Conservation (phyloP, 92 coral and sea anemone genomes). For the Actinernus sp. region DNA sequence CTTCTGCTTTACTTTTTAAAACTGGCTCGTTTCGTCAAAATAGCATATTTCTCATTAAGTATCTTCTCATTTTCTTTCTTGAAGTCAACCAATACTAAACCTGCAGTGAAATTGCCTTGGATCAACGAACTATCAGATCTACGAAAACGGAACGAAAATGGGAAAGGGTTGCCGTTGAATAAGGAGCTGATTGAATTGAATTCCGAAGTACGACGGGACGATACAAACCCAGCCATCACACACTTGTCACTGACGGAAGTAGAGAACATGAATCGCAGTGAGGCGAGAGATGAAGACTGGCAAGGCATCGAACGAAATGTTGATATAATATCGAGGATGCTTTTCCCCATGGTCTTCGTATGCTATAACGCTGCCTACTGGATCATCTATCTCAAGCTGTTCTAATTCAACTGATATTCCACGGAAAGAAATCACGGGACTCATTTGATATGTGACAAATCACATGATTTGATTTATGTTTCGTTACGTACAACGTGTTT, state of each 20-base stretch:
- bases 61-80: too few species aligned
- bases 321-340: slow-evolving; percentile 3
- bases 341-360: slow-evolving; percentile 17
- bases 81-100: too few species aligned
- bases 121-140: slow-evolving; percentile 4
- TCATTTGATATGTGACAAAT: too few species aligned
- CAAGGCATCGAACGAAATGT: slow-evolving; percentile 10
- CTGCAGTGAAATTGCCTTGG: slow-evolving; percentile 1
- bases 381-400: slow-evolving; percentile 10
- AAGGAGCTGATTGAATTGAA: background rate
- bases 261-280: background rate
- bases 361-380: slow-evolving; percentile 25
- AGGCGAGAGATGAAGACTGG: background rate
- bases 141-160: slow-evolving; percentile 5
- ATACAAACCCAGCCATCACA: background rate
- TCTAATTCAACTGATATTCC: too few species aligned
- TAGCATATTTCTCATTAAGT: too few species aligned
- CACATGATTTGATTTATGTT: too few species aligned
- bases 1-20: too few species aligned
- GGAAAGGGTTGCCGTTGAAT: background rate
- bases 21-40: too few species aligned
- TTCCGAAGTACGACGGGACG: background rate
- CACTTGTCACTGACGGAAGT: background rate
- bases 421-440: too few species aligned
- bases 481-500: too few species aligned